These are phyloP conservation scores for Biston betularia DNA, from an alignment of 2,888 invertebrate genomes.

Conservation along the genomic window DNA sequence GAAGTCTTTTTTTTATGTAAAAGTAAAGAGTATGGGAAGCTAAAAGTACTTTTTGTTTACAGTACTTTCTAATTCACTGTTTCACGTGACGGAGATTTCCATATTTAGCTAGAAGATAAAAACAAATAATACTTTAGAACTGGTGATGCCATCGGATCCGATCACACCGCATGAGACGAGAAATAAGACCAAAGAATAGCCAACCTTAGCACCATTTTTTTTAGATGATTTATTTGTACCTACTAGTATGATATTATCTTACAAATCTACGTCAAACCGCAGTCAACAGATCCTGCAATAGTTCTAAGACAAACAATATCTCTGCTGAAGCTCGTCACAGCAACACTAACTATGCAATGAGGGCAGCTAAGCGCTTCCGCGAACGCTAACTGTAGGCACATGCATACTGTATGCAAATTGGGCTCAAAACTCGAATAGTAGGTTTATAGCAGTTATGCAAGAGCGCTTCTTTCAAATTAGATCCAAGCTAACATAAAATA, in stretches of 20 bases:
- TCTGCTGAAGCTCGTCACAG: background rate
- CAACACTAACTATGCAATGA: conserved; percentile 31
- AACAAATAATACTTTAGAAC: no score
- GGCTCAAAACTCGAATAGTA: background rate
- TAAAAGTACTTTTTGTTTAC: no score
- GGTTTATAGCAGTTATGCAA: background rate
- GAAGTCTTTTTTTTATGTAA: no score
- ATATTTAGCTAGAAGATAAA: no score
- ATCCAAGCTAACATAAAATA: background rate
- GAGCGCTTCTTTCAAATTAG: background rate
- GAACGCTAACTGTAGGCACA: background rate
- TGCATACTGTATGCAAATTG: conserved; percentile 20
- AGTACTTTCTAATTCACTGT: no score
- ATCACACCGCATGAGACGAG: no score
- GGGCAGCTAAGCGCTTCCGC: conserved; percentile 14
- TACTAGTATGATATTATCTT: background rate
- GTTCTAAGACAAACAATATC: conserved; percentile 2
- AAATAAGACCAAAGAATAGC: no score
- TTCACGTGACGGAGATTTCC: no score
- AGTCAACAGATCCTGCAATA: background rate
- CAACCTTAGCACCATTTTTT: no score
- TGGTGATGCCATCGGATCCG: no score
- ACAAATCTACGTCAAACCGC: background rate
- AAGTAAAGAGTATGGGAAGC: no score
- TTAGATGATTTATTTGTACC: no score